Base-by-base conservation (phyloP, 2,888 invertebrate species). In the Encarsia formosa region DNA sequence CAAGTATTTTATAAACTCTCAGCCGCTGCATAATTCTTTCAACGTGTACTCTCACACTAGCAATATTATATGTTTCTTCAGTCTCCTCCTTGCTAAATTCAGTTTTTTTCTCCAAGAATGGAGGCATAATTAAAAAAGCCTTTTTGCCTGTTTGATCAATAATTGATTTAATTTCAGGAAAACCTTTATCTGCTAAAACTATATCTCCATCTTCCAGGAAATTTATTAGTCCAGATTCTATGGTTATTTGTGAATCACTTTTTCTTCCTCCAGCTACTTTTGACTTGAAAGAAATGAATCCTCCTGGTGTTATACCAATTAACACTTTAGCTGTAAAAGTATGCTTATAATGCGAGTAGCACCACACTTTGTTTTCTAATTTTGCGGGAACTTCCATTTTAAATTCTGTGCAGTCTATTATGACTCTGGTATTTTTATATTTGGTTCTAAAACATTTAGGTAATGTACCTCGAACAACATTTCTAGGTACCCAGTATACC, bases 181-280 rank as follows among this genome's bases (percentile, higher is more conserved):
- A 59, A 13, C 58, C 60, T 52, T 60, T 59, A 37, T 59, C 59
- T 2, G 57, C 61, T 4, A 61, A 24, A 2, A 58, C 50, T 1
- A 52, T 11, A 31, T 60, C 59, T 16, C 46, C 54, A 15, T 51
- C 23, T 49, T 60, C 54, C 23, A 58, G 18, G 31, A 54, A 35
- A 41, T 58, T 49, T 47, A 58, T 32, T 18, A 60, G 18, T 3
- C 54, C 56, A 39, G 41, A 59, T 49, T 59, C 57, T 13, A 59
- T 48, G n/a, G 58, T 58, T 3, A 60, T 38, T 52, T 60, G 59
- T 19, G 56, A 55, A 42, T 57, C 57, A 24, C 26, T 39, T 52
- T 59, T 60, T 34, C 54, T 19, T 40, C 58, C 56, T 23, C 54
- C 58, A 48, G 52, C 57, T 18, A 52, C 51, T 51, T 54, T 52